Percentiles rank a stretch among this genome's conserved stretches.
phyloP scores from a whole-genome alignment of 2,113 vertebrate species.

The Myodes glareolus region DNA sequence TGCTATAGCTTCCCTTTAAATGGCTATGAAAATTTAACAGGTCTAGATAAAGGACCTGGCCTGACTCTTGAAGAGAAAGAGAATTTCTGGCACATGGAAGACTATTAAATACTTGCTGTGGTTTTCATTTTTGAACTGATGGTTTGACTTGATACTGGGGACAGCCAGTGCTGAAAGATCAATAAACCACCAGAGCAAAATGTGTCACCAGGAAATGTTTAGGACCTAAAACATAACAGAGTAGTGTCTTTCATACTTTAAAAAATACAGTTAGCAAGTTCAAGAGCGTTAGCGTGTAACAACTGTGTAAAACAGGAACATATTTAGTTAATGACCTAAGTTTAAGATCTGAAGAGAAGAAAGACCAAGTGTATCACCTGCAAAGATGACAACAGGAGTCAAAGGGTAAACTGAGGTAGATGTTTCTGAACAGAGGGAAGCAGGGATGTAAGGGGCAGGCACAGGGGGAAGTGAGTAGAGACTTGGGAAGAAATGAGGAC shows the following conservation, averaged over 20 bases:
- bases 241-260: background rate
- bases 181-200: constrained; percentile 1
- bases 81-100: background rate
- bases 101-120: constrained; percentile 6
- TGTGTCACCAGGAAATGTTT: background rate
- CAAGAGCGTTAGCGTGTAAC: background rate
- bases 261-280: background rate
- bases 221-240: constrained; percentile 13
- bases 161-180: background rate
- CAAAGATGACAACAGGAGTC: background rate
- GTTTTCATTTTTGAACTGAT: constrained; percentile 25
- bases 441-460: background rate
- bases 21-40: background rate
- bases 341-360: background rate
- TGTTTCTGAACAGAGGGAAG: background rate
- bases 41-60: background rate
- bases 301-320: background rate
- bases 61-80: constrained; percentile 14
- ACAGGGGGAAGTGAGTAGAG: background rate
- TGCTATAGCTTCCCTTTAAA: background rate
- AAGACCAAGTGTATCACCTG: background rate
- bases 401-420: background rate
- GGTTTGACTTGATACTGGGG: background rate
- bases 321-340: background rate
- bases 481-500: background rate